Evolutionary conservation across 2,113 vertebrate genomes (phyloP).

Genomic region (Mionectes macconnelli): DNA sequence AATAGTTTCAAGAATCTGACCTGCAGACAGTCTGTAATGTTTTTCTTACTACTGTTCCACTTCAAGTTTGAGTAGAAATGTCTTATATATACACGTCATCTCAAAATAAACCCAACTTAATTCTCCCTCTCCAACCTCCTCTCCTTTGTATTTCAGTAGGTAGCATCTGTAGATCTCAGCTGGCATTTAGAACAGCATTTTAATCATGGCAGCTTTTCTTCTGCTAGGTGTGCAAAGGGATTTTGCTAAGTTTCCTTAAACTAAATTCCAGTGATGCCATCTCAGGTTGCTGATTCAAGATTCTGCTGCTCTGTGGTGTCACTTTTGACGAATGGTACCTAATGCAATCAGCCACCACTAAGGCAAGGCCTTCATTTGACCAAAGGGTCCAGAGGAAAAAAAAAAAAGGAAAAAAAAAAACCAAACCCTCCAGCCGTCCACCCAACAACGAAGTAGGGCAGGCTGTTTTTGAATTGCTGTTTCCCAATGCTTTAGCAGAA

Average conservation of each 20-base stretch:
- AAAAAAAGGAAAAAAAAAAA: neutral
- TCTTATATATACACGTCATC: neutral
- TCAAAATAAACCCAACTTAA: neutral
- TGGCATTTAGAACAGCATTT: constrained; percentile 51
- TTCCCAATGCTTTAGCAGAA: constrained; percentile 63
- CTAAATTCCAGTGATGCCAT: constrained; percentile 79
- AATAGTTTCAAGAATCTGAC: neutral
- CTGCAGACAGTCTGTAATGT: neutral
- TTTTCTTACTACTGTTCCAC: neutral
- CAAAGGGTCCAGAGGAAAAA: neutral
- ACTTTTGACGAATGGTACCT: constrained; percentile 86
- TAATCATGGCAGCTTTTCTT: constrained; percentile 69
- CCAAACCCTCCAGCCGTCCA: neutral
- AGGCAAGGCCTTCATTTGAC: constrained; percentile 66
- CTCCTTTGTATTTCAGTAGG: constrained; percentile 22
- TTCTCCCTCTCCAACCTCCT: neutral
- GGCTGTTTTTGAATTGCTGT: constrained; percentile 40
- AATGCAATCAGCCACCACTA: constrained; percentile 81
- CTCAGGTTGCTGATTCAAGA: constrained; percentile 81
- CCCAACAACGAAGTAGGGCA: constrained; percentile 16
- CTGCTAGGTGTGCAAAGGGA: constrained; percentile 54
- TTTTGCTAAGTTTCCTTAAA: constrained; percentile 77
- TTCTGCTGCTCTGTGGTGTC: constrained; percentile 78
- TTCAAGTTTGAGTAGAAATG: neutral
- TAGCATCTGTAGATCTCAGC: constrained; percentile 17